Percentiles rank a stretch among this genome's conserved stretches.
Conservation (phyloP, 1,140 invertebrate genomes). For the Capitella teleta region DNA sequence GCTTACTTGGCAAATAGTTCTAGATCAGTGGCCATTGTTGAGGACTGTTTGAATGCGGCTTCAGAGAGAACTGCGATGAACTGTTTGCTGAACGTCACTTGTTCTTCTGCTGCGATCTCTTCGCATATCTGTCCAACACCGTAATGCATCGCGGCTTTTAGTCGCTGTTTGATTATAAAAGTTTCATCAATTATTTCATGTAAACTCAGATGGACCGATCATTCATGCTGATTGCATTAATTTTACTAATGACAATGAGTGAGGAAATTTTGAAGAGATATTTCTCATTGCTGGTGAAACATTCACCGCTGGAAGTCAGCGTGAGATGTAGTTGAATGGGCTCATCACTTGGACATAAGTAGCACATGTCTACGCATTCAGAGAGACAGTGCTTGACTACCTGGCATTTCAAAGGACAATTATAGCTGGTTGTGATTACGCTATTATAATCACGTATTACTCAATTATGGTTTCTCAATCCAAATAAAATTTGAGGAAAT, state of each 20-base stretch:
- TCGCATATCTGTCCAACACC: constrained; percentile 20
- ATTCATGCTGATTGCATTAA: not conserved
- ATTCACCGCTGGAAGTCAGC: too few relatives aligned
- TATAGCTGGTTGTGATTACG: too few relatives aligned
- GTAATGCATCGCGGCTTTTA: constrained; percentile 22
- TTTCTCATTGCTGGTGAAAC: not conserved
- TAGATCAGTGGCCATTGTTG: constrained; percentile 17
- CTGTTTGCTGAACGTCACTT: constrained; percentile 16
- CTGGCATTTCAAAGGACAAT: too few relatives aligned
- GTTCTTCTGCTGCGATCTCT: constrained; percentile 14
- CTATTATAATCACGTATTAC: too few relatives aligned
- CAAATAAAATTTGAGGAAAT: too few relatives aligned
- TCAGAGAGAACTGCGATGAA: constrained; percentile 21
- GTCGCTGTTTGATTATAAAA: constrained; percentile 17
- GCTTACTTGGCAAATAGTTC: constrained; percentile 27
- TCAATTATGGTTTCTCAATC: too few relatives aligned
- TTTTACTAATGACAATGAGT: not conserved
- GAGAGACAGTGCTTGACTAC: too few relatives aligned
- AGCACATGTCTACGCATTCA: too few relatives aligned
- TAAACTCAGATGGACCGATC: not conserved
- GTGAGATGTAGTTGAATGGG: too few relatives aligned
- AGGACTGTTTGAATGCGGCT: constrained; percentile 16
- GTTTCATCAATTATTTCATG: not conserved
- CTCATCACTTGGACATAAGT: too few relatives aligned
- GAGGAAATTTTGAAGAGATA: not conserved